A percentile compares a stretch with the other conserved stretches of the same genome.
Evolutionary conservation across 2,113 vertebrate genomes (phyloP).

Genomic region (Raja brachyura): DNA sequence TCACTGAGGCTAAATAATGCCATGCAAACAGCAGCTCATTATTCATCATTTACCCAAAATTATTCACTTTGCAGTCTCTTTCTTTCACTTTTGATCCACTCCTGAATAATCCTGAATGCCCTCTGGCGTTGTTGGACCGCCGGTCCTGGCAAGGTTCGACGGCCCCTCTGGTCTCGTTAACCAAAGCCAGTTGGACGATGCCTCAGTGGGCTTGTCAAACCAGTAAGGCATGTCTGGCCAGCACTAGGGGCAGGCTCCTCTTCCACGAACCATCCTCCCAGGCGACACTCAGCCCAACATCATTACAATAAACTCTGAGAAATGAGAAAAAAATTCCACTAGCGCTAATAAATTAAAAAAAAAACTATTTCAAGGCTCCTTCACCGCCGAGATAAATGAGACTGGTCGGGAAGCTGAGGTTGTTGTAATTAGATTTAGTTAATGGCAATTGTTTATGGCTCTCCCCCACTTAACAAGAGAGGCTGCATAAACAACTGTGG

Average conservation of each 20-base stretch:
- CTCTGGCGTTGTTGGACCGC: no score
- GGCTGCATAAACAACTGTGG: neutral
- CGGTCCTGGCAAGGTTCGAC: neutral
- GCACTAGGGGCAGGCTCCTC: no score
- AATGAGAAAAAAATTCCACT: neutral
- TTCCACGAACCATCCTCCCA: neutral
- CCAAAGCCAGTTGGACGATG: neutral
- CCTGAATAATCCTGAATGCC: no score
- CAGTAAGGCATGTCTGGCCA: neutral
- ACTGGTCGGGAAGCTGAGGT: neutral
- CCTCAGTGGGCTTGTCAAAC: neutral
- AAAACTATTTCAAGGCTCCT: neutral
- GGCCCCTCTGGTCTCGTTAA: neutral
- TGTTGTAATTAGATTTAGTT: constrained; percentile 33
- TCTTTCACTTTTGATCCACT: no score
- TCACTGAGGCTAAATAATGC: no score
- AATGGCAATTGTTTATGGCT: constrained; percentile 25
- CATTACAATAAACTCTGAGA: neutral
- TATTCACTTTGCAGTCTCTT: no score
- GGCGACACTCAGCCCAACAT: neutral
- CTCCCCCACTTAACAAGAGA: neutral
- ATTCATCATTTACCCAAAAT: no score
- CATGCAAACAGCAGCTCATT: no score
- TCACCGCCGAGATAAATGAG: neutral
- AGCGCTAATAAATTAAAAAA: neutral